Evolutionary conservation across 2,113 vertebrate species (phyloP).

Genomic region (Microtus ochrogaster): DNA sequence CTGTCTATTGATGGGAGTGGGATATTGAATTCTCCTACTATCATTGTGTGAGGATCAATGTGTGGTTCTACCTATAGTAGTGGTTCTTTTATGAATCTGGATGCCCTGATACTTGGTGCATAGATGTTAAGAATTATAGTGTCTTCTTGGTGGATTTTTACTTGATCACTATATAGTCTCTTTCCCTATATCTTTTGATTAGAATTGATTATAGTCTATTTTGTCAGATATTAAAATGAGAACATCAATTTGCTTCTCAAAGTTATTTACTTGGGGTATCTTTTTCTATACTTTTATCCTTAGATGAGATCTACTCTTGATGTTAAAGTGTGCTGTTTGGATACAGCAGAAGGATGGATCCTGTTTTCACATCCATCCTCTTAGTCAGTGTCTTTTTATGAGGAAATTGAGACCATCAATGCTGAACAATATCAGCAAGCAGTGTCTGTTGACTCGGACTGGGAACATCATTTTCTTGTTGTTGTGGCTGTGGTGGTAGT

Average conservation of each 20-base stretch:
- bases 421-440: neutral
- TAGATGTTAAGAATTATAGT: neutral
- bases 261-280: neutral
- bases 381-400: neutral
- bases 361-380: neutral
- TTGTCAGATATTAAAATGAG: neutral
- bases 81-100: neutral
- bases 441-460: neutral
- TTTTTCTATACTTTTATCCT: neutral
- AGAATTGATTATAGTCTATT: neutral
- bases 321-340: neutral
- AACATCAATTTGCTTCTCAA: neutral
- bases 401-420: neutral
- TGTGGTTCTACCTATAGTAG: neutral
- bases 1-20: neutral
- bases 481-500: neutral
- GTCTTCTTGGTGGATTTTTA: neutral
- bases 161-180: neutral
- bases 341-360: neutral
- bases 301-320: neutral
- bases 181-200: neutral
- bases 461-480: neutral
- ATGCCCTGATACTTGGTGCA: neutral
- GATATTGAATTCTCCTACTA: neutral
- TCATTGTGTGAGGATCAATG: neutral